Conservation (phyloP, 2,888 invertebrate genomes). For the Drosophila imparisetae region DNA sequence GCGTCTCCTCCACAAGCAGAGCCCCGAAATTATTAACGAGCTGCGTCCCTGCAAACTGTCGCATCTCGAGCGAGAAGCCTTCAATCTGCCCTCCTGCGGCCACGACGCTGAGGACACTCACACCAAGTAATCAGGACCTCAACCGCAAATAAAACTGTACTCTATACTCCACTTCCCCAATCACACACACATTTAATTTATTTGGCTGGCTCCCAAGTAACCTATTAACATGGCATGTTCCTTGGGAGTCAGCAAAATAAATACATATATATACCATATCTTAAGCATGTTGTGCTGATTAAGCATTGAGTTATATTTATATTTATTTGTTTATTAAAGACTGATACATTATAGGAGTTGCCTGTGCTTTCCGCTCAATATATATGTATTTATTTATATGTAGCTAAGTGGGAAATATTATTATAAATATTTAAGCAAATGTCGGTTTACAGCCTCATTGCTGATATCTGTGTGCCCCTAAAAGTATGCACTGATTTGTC, state of each 20-base stretch:
- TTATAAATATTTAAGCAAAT: not conserved
- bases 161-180: not conserved
- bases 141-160: not conserved
- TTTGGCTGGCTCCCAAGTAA: not conserved
- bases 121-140: slow-evolving; percentile 3
- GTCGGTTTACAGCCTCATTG: not conserved
- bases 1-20: slow-evolving; percentile 49
- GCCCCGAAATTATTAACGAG: slow-evolving; percentile 45
- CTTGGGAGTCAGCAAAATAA: not conserved
- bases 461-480: not conserved
- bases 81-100: slow-evolving; percentile 36
- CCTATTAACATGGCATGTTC: not conserved
- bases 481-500: not conserved
- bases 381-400: not conserved
- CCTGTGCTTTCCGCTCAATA: not conserved
- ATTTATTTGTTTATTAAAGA: not conserved
- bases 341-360: not conserved
- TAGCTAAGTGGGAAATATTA: not conserved
- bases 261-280: not conserved
- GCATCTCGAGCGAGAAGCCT: slow-evolving; percentile 34
- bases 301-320: not conserved
- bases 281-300: not conserved
- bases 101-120: slow-evolving; percentile 8
- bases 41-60: slow-evolving; percentile 42
- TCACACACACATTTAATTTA: not conserved